phyloP scores from a whole-genome alignment of 2,113 vertebrate genomes.

The Hemiscyllium ocellatum region DNA sequence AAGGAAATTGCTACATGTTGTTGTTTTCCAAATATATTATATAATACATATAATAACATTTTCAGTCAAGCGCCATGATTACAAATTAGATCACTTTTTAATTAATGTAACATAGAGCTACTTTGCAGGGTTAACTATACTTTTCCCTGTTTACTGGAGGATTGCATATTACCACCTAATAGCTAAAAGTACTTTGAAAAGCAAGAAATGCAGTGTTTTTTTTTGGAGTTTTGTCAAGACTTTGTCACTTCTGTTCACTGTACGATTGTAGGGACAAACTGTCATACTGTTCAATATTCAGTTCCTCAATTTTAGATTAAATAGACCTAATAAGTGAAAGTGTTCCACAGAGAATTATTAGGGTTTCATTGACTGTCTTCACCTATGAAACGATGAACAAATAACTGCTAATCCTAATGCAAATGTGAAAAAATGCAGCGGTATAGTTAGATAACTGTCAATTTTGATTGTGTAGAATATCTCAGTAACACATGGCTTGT shows the following conservation, averaged over 20 bases:
- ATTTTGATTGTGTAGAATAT: background rate
- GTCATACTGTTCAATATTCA: background rate
- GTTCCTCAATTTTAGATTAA: slow-evolving; percentile 11
- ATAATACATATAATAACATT: background rate
- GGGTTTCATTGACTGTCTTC: background rate
- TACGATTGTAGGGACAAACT: background rate
- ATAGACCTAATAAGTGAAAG: background rate
- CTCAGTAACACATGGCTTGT: background rate
- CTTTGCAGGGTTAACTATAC: background rate
- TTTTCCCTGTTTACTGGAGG: background rate
- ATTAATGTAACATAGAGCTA: background rate
- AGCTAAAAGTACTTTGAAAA: background rate
- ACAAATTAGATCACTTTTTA: background rate
- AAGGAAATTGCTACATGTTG: background rate
- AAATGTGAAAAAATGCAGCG: background rate
- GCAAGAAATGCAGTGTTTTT: background rate
- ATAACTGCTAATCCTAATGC: background rate
- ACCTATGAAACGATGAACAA: slow-evolving; percentile 7
- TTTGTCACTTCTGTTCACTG: background rate
- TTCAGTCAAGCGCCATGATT: background rate
- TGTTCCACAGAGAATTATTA: background rate
- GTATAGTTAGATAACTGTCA: background rate
- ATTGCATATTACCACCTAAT: background rate
- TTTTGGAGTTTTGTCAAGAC: background rate
- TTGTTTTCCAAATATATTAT: background rate